Evolutionary conservation across 2,888 invertebrate genomes (phyloP), one percentile per base, ranked within the genome.

Genomic region (Rotaria socialis): DNA sequence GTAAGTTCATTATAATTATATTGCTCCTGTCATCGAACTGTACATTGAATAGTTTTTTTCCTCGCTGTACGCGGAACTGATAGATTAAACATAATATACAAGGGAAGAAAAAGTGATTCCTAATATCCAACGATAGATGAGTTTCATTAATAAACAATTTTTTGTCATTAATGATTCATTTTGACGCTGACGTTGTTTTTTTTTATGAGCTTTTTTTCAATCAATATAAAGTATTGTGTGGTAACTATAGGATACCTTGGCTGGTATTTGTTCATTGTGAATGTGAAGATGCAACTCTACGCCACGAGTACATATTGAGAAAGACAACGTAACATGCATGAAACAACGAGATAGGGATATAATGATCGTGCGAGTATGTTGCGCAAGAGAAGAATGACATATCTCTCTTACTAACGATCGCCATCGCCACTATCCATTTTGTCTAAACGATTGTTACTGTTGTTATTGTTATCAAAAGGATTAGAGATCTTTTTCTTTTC

Each of bases 341-440:
- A 67, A 35, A 16, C 35, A 67, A 35, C 35, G 16, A 67, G 67
- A 67, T 67, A 67, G 67, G 67, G 41, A 67, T 67, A 35, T 67
- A 67, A 27, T 67, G 67, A 67, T 67, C 67, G 67, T 67, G 35
- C 1, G 19, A 67, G 35, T 35, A 67, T 35, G 19, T 67, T 67
- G 24, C 35, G 35, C 19, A 67, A 67, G 67, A 67, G 19, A 67
- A 67, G 67, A 67, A 67, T 67, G 67, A 67, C 67, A 67, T 67
- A 67, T 67, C 67, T 67, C 67, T 67, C 35, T 67, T 7, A 19
- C 67, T 67, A 67, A 67, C 67, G 67, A 67, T 67, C 67, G 19
- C 67, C 35, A 67, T 67, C 67, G 67, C 35, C 67, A 67, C 67
- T 67, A 67, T 67, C 67, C 67, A 35, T 67, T 67, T 67, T 67